phyloP scores from a whole-genome alignment of 2,797 vertebrate genomes.

The Meda fulgida region DNA sequence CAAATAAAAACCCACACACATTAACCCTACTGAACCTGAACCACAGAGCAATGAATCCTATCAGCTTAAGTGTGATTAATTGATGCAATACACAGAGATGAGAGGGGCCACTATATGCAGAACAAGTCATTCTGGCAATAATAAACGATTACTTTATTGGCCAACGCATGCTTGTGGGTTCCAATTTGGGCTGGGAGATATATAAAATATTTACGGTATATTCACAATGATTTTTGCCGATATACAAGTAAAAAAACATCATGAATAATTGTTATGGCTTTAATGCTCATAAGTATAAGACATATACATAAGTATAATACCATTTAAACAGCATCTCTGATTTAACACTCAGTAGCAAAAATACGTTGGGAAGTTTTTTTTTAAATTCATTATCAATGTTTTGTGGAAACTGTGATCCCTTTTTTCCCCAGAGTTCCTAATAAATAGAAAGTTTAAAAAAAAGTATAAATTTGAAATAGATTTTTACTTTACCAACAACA shows the following conservation, averaged over 20 bases:
- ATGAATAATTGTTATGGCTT: neutral
- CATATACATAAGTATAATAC: neutral
- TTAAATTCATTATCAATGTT: no score
- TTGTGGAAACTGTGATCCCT: no score
- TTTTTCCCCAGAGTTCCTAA: no score
- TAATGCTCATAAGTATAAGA: constrained; percentile 1
- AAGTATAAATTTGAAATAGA: neutral
- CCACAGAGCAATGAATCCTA: constrained; percentile 26
- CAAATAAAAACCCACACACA: constrained; percentile 33
- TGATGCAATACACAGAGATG: constrained; percentile 20
- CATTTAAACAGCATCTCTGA: neutral
- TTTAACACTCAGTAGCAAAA: neutral
- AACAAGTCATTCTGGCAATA: constrained; percentile 14
- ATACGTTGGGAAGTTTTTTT: neutral
- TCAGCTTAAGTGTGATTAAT: constrained; percentile 22
- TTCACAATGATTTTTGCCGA: neutral
- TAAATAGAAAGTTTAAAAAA: no score
- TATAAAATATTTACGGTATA: neutral
- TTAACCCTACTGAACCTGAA: constrained; percentile 28
- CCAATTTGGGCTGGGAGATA: neutral
- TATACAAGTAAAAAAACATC: neutral
- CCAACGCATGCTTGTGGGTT: neutral
- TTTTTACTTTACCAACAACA: neutral
- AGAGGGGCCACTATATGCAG: neutral
- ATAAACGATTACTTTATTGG: neutral